Evolutionary conservation across 2,797 vertebrate genomes (phyloP), one percentile per base, ranked within the genome.

Genomic region (Halcyon chelicuti): DNA sequence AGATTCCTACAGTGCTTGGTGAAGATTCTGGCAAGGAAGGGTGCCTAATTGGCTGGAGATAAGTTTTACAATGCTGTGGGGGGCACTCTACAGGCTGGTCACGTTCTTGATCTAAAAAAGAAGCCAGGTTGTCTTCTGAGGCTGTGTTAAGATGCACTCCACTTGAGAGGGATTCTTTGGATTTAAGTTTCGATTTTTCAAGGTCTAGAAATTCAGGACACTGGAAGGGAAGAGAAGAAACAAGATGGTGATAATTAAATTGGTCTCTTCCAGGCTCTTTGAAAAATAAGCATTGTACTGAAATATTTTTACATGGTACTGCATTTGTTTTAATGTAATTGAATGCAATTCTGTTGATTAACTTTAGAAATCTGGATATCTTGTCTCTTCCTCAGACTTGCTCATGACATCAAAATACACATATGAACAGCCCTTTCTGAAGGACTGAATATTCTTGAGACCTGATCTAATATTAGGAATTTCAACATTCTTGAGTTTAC

Each of bases 21-120:
- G 98, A 98, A 52, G 98, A 98, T 67, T 99, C 99, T 39, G 99
- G 97, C 86, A 99, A 98, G 47, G 99, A 99, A n/a, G 99, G 98
- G 55, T 98, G 98, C 96, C 99, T 98, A 65, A 98, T 28, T 83
- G 99, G 98, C 51, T 98, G 98, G 92, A 99, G 98, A 96, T 96
- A 98, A 94, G 98, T 96, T 96, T 98, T 97, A 82, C 98, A 98
- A 83, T 98, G 99, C 67, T 97, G 98, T 17, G 98, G 96, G 61
- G 97, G 97, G 47, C 40, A 66, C 81, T 98, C 97, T 96, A 96
- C 96, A 66, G 98, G 93, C 90, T 94, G 97, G 89, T 98, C 96
- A 96, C 10, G 87, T 96, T 98, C 98, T 96, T 96, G 98, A 94
- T 98, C 98, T 97, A 98, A 97, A 96, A 98, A 88, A 49, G 98